A percentile compares a stretch with the other conserved stretches of the same genome.
phyloP scores from a whole-genome alignment of 1,140 invertebrate species.

The Trachymyrmex septentrionalis region DNA sequence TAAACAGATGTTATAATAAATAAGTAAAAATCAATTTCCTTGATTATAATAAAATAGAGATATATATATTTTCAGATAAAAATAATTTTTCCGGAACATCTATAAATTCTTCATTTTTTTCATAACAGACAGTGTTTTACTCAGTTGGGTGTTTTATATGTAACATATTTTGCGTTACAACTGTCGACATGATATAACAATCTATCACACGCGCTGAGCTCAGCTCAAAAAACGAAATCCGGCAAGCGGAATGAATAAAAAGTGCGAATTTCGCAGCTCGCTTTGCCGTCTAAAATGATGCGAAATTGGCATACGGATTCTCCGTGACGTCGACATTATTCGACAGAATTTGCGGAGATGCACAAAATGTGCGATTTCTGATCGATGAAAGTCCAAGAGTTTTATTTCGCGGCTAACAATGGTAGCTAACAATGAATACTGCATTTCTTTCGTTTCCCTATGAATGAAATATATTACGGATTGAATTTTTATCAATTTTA shows the following conservation, averaged over 20 bases:
- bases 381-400: conserved; percentile 37
- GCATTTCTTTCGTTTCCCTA: not conserved
- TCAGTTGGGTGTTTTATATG: not conserved
- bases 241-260: conserved; percentile 38
- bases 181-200: conserved; percentile 24
- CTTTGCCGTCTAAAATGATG: conserved; percentile 34
- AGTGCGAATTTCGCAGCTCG: conserved; percentile 39
- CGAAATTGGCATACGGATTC: conserved; percentile 44
- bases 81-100: not conserved
- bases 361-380: conserved; percentile 40
- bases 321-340: conserved; percentile 45
- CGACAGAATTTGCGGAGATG: conserved; percentile 27
- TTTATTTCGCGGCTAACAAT: conserved; percentile 40
- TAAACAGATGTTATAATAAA: not conserved
- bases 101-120: conserved; percentile 8
- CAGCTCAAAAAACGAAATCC: conserved; percentile 39
- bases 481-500: conserved; percentile 32
- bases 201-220: conserved; percentile 42
- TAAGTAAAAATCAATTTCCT: conserved; percentile 4
- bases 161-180: conserved; percentile 43
- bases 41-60: not conserved
- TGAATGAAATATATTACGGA: conserved; percentile 38
- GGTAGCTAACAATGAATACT: conserved; percentile 28
- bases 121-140: not conserved
- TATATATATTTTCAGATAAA: not conserved